Percentiles rank a stretch among this genome's conserved stretches.
phyloP scores from a whole-genome alignment of 2,797 vertebrate species.

The Cuculus canorus region DNA sequence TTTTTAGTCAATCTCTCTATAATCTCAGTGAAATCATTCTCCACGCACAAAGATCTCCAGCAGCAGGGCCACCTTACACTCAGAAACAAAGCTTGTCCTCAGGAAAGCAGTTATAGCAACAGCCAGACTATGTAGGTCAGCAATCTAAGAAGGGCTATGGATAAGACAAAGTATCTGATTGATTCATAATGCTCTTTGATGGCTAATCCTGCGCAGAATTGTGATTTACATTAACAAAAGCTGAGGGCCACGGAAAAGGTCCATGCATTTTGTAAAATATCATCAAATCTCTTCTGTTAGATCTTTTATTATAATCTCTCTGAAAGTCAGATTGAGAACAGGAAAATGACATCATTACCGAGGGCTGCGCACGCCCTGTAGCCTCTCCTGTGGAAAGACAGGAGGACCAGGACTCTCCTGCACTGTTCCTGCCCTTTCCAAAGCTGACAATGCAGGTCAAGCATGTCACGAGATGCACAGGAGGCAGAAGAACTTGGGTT shows the following conservation, averaged over 20 bases:
- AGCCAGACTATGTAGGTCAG: conserved; percentile 34
- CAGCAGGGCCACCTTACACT: background rate
- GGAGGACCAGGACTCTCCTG: background rate
- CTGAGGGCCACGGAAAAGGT: background rate
- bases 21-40: background rate
- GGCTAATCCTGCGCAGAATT: conserved; percentile 42
- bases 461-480: background rate
- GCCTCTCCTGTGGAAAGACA: background rate
- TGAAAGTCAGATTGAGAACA: background rate
- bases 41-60: background rate
- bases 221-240: background rate
- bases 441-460: background rate
- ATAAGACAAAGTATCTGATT: conserved; percentile 35
- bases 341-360: background rate
- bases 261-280: background rate
- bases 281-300: background rate
- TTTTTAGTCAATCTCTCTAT: background rate
- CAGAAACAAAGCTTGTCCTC: background rate
- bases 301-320: background rate
- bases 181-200: conserved; percentile 46
- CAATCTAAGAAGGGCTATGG: background rate
- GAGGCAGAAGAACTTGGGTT: background rate
- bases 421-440: background rate
- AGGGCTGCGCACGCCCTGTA: accelerated
- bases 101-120: background rate